Base-by-base conservation (phyloP, 2,888 invertebrate genomes). In the Crioceris asparagi region DNA sequence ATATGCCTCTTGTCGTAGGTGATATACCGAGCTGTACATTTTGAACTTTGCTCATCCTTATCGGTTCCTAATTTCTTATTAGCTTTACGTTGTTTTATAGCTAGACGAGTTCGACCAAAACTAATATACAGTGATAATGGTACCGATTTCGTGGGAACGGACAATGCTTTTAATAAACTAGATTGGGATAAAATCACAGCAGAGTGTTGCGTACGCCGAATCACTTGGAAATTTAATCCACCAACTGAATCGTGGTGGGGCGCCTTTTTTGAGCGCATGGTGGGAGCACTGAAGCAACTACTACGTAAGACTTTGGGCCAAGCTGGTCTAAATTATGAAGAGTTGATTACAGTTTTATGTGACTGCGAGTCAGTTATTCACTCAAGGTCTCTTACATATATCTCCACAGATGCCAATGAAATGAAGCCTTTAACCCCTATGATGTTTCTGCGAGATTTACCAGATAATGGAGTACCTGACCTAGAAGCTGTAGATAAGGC, bases 181-280 rank as follows among this genome's bases (percentile, higher is more conserved):
- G 29, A 40, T 36, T 21, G 43, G 45, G 4, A 27, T 23, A n/a
- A 29, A 7, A 48, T 57, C 12, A 8, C 12, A 3, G 30, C 43
- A 12, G 32, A 41, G 18, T 43, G 44, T 25, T 8, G 45, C 3
- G 31, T 43, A 2, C 25, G 44, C 5, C 26, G 40, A 5, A 54
- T 57, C 23, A 26, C 23, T 16, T 54, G 57, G 53, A 42, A 43
- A 8, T 64, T 64, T 39, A 65, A 56, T 35, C 55, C 60, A 3
- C 60, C 60, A 4, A 42, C 51, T 1, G 57, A 61, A 7, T 46
- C 64, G 2, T 67, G 65, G n/a, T n/a, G n/a, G n/a, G n/a, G n/a
- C n/a, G n/a, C n/a, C n/a, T n/a, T n/a, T n/a, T n/a, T n/a, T n/a
- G n/a, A n/a, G n/a, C n/a, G n/a, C n/a, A n/a, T n/a, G n/a, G n/a